Conservation (phyloP, 2,797 vertebrate genomes). For the Tenualosa thibaudeaui region DNA sequence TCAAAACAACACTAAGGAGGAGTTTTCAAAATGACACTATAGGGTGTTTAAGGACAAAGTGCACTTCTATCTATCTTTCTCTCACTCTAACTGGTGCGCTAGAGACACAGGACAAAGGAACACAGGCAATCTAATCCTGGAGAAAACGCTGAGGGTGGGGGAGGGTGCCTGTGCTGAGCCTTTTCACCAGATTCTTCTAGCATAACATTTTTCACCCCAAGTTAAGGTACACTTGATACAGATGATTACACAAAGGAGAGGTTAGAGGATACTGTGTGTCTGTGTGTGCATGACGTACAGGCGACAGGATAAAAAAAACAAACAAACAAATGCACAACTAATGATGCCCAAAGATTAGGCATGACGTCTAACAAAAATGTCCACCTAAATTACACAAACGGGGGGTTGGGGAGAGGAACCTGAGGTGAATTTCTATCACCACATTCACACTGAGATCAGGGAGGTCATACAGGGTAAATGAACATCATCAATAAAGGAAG, state of each 20-base stretch:
- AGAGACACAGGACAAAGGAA: neutral
- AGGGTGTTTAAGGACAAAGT: neutral
- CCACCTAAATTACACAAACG: conserved; percentile 26
- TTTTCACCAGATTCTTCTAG: neutral
- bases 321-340: neutral
- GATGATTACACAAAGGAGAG: neutral
- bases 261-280: neutral
- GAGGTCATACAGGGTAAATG: neutral
- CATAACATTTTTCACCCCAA: neutral
- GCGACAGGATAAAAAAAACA: conserved; percentile 14
- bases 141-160: neutral
- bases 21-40: neutral
- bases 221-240: neutral
- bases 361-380: conserved; percentile 33
- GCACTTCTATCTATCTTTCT: neutral
- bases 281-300: neutral
- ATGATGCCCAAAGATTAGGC: conserved; percentile 33
- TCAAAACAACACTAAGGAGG: neutral
- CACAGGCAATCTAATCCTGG: neutral
- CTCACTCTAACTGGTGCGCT: neutral
- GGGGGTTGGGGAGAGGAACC: neutral
- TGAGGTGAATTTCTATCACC: neutral
- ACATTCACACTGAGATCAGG: neutral
- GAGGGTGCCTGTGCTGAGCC: neutral
- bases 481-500: neutral